Percentiles rank a stretch among this genome's conserved stretches.
Conservation (phyloP, 2,113 vertebrate species). For the Epinephelus moara region DNA sequence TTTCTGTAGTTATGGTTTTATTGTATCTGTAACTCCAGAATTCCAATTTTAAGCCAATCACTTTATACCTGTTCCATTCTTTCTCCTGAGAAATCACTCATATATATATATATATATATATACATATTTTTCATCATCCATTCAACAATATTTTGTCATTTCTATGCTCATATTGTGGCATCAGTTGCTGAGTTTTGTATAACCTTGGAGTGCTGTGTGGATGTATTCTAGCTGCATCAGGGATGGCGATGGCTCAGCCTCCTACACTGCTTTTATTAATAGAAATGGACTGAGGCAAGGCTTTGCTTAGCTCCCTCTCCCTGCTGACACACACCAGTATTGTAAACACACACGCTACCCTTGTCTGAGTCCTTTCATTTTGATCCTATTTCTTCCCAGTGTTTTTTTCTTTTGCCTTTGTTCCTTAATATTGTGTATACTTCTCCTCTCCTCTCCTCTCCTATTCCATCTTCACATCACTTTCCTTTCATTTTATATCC, state of each 20-base stretch:
- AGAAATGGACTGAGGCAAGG: constrained; percentile 74
- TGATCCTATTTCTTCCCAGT: neutral
- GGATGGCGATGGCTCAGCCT: constrained; percentile 64
- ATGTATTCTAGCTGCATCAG: constrained; percentile 58
- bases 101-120: no score
- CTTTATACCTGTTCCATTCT: no score
- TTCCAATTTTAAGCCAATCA: no score
- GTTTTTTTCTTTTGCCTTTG: neutral
- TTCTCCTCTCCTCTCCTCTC: constrained; percentile 4
- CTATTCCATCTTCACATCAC: constrained; percentile 5
- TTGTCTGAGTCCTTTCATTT: constrained; percentile 31
- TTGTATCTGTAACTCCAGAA: no score
- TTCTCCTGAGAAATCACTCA: no score
- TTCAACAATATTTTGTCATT: neutral
- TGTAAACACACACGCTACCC: constrained; percentile 56
- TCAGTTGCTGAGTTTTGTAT: constrained; percentile 29
- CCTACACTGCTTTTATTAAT: constrained; percentile 80
- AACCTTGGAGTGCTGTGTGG: constrained; percentile 52
- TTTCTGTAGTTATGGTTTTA: no score
- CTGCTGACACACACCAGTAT: constrained; percentile 59
- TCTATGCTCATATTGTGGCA: neutral
- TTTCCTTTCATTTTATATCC: constrained; percentile 38
- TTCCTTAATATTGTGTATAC: neutral
- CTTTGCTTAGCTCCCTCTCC: constrained; percentile 60
- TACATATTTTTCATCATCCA: neutral